Conservation (phyloP, 2,888 invertebrate species). For the Ochropleura plecta region DNA sequence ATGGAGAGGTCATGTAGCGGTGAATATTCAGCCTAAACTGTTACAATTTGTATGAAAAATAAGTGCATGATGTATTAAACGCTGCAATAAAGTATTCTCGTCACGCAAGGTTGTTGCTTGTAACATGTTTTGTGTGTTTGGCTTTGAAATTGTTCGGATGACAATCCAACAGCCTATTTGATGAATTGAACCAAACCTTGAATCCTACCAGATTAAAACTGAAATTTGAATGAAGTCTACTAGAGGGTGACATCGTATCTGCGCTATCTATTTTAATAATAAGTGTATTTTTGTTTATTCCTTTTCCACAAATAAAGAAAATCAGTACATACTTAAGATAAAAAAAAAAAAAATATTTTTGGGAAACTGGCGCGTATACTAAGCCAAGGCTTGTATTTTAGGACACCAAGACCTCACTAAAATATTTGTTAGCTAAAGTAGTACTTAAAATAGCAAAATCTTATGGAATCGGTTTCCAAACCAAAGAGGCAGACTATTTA, state of each 20-base stretch:
- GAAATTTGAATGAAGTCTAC: background rate
- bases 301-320: too few species aligned
- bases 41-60: conserved; percentile 32
- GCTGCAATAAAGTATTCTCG: conserved; percentile 17
- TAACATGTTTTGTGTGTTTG: conserved; percentile 23
- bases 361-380: too few species aligned
- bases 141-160: conserved; percentile 15
- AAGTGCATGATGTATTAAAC: conserved; percentile 27
- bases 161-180: background rate
- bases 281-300: too few species aligned
- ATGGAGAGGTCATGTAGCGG: conserved; percentile 7
- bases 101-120: conserved; percentile 37
- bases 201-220: background rate
- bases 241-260: background rate
- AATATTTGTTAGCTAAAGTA: too few species aligned
- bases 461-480: too few species aligned
- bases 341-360: too few species aligned
- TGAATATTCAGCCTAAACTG: conserved; percentile 30
- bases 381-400: too few species aligned
- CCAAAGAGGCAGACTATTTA: too few species aligned
- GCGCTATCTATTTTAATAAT: too few species aligned
- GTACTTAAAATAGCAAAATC: too few species aligned
- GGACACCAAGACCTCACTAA: too few species aligned
- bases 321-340: too few species aligned
- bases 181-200: background rate